Evolutionary conservation across 2,888 invertebrate species (phyloP), one percentile per base, ranked within the genome.

Genomic region (Eupeodes latifasciatus): DNA sequence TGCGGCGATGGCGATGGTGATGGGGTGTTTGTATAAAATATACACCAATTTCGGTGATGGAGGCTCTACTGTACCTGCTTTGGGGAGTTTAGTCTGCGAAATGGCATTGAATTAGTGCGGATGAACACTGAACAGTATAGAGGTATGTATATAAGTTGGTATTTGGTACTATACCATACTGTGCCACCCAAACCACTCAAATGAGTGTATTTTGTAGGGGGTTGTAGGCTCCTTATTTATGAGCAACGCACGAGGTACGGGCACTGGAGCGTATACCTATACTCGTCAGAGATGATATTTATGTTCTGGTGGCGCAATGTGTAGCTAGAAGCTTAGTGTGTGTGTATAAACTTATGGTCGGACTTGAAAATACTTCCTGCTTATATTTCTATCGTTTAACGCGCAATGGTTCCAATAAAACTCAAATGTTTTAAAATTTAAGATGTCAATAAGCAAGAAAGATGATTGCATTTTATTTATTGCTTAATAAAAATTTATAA

Each of bases 201-300:
- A 62, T 7, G 40, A 9, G 40, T 40, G 9, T 40, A 40, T 27
- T 27, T 27, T 14, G 11, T 4, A 71, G 76, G 62, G 80, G 72
- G 27, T 27, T 27, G 27, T 27, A 80, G 83, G 80, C 79, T 72
- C 83, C 83, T 80, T 83, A 80, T 87, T 76, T 80, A 78, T 79
- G 79, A 76, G 71, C 62, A 74, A 85, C 67, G 40, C 72, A 66
- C 81, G 71, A 85, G 75, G 49, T 77, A 72, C 74, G 71, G 81
- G 75, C 49, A 75, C 62, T 62, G 57, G 75, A 57, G 59, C 80
- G 36, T 62, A 78, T 27, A 27, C 27, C 40, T 40, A 27, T 27
- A 27, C 81, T 79, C 81, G 69, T 81, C 81, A 79, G 85, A 64
- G 85, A 75, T 51, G 59, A 81, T 81, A 86, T 86, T 86, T 86